Percentiles rank a stretch among this genome's conserved stretches.
Evolutionary conservation across 2,797 vertebrate genomes (phyloP).

Genomic region (Prunella strophiata): DNA sequence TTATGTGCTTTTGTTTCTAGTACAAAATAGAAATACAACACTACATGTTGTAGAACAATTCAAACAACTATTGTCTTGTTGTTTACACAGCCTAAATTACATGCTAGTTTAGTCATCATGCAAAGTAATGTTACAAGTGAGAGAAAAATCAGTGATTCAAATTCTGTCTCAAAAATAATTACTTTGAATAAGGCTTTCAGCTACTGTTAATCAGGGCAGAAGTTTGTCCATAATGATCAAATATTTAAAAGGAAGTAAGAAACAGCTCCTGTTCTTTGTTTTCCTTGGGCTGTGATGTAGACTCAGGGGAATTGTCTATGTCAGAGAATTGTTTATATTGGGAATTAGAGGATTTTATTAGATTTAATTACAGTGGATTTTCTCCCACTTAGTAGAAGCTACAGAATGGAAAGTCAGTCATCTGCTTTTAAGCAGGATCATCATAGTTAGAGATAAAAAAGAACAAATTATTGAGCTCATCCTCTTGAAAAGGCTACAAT

Average conservation of each 20-base stretch:
- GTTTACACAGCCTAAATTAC: neutral
- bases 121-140: neutral
- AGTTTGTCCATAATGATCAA: conserved; percentile 15
- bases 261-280: neutral
- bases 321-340: conserved; percentile 12
- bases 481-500: neutral
- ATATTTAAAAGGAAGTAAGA: conserved; percentile 28
- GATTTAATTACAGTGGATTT: conserved; percentile 45
- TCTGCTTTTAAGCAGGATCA: conserved; percentile 40
- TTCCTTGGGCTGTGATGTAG: neutral
- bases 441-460: neutral
- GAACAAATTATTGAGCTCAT: neutral
- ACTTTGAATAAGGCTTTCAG: neutral
- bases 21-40: neutral
- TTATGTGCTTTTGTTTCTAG: conserved; percentile 24
- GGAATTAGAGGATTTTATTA: conserved; percentile 42
- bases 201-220: neutral
- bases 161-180: neutral
- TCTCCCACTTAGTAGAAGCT: neutral
- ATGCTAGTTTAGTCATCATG: neutral
- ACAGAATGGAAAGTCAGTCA: conserved; percentile 16
- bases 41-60: conserved; percentile 6
- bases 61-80: neutral
- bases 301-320: neutral
- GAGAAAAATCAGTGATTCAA: neutral